Evolutionary conservation across 2,888 invertebrate genomes (phyloP), one percentile per base, ranked within the genome.

Genomic region (Pemphredon lugubris): DNA sequence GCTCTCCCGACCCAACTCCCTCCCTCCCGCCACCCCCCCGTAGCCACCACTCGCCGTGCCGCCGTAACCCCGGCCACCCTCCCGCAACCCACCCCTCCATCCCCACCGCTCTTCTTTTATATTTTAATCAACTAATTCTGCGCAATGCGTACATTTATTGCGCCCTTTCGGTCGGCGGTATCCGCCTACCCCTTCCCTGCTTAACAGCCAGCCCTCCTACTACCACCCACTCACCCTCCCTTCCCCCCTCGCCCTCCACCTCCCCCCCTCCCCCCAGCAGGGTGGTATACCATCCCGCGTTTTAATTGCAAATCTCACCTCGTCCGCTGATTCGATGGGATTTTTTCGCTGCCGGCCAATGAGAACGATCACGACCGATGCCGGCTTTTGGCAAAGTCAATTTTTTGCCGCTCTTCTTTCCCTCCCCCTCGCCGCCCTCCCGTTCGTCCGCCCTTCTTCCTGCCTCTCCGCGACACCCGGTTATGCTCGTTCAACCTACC

Each of bases 51-150:
- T n/a, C n/a, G n/a, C n/a, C n/a, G n/a, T n/a, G n/a, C n/a, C n/a
- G n/a, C n/a, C n/a, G n/a, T n/a, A n/a, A n/a, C n/a, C 57, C 59
- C 64, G 18, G 55, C 64, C 66, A 73, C 70, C 68, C 68, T 73
- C 75, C n/a, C n/a, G n/a, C n/a, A n/a, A n/a, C n/a, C n/a, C n/a
- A n/a, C n/a, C n/a, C n/a, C 65, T 51, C 70, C 68, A 79, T 81
- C 76, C 81, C 81, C 80, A 81, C 79, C 82, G 78, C 77, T 81
- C 88, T 86, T 87, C 88, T 88, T 88, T 89, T 88, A 89, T 89
- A 88, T 89, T 89, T 89, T 89, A 88, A 89, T 89, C 89, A 89
- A 89, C 88, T 89, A 89, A 89, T 88, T 88, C 89, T 87, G 87
- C 88, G 87, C 88, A 86, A 86, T 87, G 88, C 88, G 87, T 88